Evolutionary conservation across 2,113 vertebrate genomes (phyloP).

Genomic region (Platanista minor): DNA sequence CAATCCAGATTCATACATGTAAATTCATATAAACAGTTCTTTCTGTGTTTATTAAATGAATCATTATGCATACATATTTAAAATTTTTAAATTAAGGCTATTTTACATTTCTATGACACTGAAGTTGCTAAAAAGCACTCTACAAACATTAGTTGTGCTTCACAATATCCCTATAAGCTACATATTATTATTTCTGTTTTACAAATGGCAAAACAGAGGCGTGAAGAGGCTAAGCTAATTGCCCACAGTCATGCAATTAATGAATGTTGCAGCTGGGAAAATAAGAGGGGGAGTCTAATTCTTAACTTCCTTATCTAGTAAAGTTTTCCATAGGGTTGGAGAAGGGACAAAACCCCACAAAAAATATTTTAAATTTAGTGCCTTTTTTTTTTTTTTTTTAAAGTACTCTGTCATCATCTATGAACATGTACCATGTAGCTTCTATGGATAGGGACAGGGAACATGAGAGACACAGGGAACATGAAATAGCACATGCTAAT

Average conservation of each 20-base stretch:
- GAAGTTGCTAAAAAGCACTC: constrained; percentile 65
- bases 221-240: constrained; percentile 49
- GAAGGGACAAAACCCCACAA: neutral
- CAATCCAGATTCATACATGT: constrained; percentile 42
- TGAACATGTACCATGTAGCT: neutral
- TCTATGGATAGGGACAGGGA: neutral
- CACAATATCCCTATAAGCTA: constrained; percentile 39
- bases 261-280: constrained; percentile 18
- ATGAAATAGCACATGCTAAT: neutral
- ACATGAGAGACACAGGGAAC: neutral
- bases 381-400: neutral
- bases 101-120: constrained; percentile 61
- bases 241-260: constrained; percentile 35
- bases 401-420: neutral
- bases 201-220: constrained; percentile 52
- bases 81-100: constrained; percentile 63
- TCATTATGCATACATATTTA: constrained; percentile 58
- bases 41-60: constrained; percentile 60
- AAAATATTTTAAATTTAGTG: neutral
- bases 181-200: constrained; percentile 60
- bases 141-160: constrained; percentile 61
- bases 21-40: constrained; percentile 48
- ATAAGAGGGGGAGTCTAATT: neutral
- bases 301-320: constrained; percentile 29
- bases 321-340: neutral